These are phyloP conservation scores for Pandemis corylana DNA, from an alignment of 2,888 invertebrate species.

Conservation along the genomic window DNA sequence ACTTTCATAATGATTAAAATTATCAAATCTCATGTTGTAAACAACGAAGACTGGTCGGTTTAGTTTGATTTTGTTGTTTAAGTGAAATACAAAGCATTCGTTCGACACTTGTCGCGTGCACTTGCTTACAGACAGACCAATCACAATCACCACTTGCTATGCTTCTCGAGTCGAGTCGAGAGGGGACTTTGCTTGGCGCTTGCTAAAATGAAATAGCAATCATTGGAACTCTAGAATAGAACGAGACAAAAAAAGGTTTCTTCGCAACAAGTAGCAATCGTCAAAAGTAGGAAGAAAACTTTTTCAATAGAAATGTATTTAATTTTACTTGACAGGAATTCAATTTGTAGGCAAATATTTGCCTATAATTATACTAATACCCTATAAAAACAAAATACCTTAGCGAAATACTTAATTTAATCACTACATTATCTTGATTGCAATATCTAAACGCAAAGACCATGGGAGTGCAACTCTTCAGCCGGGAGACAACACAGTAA, in stretches of 20 bases:
- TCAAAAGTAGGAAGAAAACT: neutral
- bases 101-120: constrained; percentile 39
- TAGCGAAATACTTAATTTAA: no score
- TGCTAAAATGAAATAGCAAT: constrained; percentile 17
- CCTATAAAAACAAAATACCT: no score
- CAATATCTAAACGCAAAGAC: constrained; percentile 5
- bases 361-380: no score
- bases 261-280: neutral
- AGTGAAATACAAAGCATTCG: constrained; percentile 34
- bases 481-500: no score
- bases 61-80: constrained; percentile 40
- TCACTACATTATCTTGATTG: neutral
- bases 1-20: constrained; percentile 27
- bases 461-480: no score
- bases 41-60: constrained; percentile 37
- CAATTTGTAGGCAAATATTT: no score
- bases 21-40: constrained; percentile 24
- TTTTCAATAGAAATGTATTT: neutral
- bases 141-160: neutral
- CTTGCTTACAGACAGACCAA: constrained; percentile 19
- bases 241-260: constrained; percentile 14
- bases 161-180: neutral
- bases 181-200: constrained; percentile 14
- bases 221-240: neutral
- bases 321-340: no score